These are phyloP conservation scores for Gallirallus australis DNA, from an alignment of 2,797 vertebrate genomes.

Conservation along the genomic window DNA sequence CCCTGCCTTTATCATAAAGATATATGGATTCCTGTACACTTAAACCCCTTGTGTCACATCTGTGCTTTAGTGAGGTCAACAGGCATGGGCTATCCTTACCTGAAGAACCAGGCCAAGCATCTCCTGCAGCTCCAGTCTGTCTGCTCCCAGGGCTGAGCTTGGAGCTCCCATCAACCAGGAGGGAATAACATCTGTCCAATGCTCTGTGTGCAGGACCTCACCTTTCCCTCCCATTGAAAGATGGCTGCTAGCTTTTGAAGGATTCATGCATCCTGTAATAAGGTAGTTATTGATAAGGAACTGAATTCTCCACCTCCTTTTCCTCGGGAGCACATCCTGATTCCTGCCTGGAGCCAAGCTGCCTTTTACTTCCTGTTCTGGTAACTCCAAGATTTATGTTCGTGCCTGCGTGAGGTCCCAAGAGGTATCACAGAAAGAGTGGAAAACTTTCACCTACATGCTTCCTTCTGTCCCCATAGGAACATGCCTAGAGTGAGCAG, in stretches of 20 bases:
- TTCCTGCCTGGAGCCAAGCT: neutral
- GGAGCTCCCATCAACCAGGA: neutral
- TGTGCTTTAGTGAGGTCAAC: neutral
- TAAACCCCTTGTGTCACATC: neutral
- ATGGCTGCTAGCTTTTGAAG: neutral
- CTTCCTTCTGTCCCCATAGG: neutral
- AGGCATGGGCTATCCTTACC: neutral
- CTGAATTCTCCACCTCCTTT: neutral
- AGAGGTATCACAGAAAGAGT: neutral
- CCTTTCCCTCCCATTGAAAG: neutral
- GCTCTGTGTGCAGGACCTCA: neutral
- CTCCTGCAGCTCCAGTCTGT: neutral
- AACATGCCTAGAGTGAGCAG: neutral
- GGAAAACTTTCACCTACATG: neutral
- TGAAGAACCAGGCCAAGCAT: neutral
- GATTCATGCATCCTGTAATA: neutral
- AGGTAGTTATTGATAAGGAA: neutral
- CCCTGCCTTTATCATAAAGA: neutral
- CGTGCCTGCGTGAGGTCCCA: neutral
- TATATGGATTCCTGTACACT: neutral
- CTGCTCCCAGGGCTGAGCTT: neutral
- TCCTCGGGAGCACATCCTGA: fast-evolving
- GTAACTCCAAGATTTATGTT: neutral
- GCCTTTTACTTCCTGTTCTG: neutral
- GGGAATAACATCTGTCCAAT: fast-evolving